Evolutionary conservation across 2,888 invertebrate species (phyloP).

Genomic region (Pogonocherus hispidulus): DNA sequence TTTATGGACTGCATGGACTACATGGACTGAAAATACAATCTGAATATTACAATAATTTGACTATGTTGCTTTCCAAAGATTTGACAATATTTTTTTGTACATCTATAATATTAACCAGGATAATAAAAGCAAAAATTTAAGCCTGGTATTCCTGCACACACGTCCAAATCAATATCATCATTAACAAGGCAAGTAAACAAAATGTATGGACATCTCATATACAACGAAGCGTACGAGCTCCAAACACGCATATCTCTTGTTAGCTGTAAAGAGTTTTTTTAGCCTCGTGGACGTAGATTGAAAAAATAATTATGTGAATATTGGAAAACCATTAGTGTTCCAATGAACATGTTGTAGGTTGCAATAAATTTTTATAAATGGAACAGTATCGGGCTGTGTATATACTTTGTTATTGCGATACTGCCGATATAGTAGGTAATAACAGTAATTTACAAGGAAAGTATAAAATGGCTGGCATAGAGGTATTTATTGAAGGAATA

Average conservation of each 20-base stretch:
- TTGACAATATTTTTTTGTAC: too few relatives aligned
- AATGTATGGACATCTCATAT: background rate
- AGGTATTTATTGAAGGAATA: background rate
- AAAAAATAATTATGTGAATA: constrained; percentile 20
- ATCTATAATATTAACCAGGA: too few relatives aligned
- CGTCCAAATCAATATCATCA: background rate
- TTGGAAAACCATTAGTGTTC: constrained; percentile 23
- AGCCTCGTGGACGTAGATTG: background rate
- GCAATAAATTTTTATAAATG: constrained; percentile 33
- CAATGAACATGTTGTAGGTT: constrained; percentile 14
- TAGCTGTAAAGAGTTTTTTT: background rate
- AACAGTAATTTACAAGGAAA: constrained; percentile 17
- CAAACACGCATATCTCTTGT: constrained; percentile 8
- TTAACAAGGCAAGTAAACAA: background rate
- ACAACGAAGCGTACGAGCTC: background rate
- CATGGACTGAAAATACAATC: too few relatives aligned
- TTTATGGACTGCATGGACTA: too few relatives aligned
- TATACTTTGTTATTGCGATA: constrained; percentile 31
- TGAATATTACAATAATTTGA: too few relatives aligned
- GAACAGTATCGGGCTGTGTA: constrained; percentile 14
- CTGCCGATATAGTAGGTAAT: constrained; percentile 14
- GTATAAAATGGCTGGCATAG: background rate
- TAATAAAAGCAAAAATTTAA: too few relatives aligned
- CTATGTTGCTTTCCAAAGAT: too few relatives aligned
- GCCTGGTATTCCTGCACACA: background rate